Evolutionary conservation across 92 coral and sea anemone species (phyloP), one percentile per base, ranked within the genome.

Genomic region (Epizoanthus fatuus): DNA sequence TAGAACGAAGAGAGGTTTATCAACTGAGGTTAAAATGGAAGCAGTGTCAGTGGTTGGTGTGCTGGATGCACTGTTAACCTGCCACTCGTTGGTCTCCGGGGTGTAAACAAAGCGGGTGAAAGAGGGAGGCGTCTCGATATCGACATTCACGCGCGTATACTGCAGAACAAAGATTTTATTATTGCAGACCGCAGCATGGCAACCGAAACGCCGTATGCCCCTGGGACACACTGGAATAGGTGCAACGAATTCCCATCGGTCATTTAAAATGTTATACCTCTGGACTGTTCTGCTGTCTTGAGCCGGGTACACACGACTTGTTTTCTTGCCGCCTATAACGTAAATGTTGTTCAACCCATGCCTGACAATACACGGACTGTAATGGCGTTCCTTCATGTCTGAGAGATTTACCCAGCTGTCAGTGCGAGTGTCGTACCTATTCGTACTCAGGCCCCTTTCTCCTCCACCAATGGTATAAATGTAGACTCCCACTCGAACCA

Each of bases 11-110:
- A 62, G 9, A 25, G 13, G 67, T 20, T 62, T 20, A 7, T 62
- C 67, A 9, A 12, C 12, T 7, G 67, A 62, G 35, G 3, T 20
- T 20, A 62, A 3, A 7, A 12, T 22, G 22, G 67, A 62, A 6
- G 22, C 38, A 10, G n/a, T 19, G 3, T 62, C 67, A 62, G 67
- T 25, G 32, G 37, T 20, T 3, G 67, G 67, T 22, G 14, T 62
- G 67, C 38, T 22, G 4, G 37, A 12, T 7, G 38, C 4, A 9
- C 67, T 19, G n/a, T 7, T 19, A 1, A 22, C 1, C 4, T 62
- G 67, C 67, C 67, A 62, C 12, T 62, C 67, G 38, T 62, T 62
- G 22, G 67, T 62, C n/a, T 20, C 37, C 32, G 37, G 67, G 14
- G 67, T 62, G 67, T 62, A 62, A 62, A 62, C 12, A 12, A 3